phyloP scores from a whole-genome alignment of 2,797 vertebrate genomes.

The Poecilia velifera region DNA sequence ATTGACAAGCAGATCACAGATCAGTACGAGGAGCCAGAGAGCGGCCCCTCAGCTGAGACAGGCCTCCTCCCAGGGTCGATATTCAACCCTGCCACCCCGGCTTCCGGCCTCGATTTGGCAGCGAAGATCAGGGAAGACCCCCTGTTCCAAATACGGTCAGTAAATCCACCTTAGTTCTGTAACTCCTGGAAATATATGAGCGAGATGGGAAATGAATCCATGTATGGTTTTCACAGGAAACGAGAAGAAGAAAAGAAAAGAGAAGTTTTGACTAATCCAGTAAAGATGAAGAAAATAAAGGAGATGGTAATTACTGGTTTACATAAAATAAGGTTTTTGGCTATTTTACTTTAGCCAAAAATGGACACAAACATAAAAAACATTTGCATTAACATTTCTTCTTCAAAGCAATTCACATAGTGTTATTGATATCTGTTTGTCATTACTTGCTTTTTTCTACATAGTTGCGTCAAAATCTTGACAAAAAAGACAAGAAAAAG shows the following conservation, averaged over 20 bases:
- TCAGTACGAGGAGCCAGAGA: slow-evolving; percentile 88
- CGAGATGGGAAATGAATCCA: background rate
- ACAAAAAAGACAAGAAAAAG: slow-evolving; percentile 85
- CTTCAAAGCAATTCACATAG: background rate
- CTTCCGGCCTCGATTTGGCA: slow-evolving; percentile 90
- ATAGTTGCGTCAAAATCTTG: slow-evolving; percentile 91
- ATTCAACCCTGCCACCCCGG: slow-evolving; percentile 82
- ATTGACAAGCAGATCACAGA: slow-evolving; percentile 94
- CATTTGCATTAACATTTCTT: background rate
- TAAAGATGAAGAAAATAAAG: slow-evolving; percentile 98
- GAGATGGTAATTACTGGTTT: slow-evolving; percentile 81
- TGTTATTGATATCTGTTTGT: background rate
- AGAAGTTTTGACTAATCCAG: slow-evolving; percentile 92
- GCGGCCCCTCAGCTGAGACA: slow-evolving; percentile 86
- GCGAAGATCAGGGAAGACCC: slow-evolving; percentile 97
- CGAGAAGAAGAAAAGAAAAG: slow-evolving; percentile 94
- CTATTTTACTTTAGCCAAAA: background rate
- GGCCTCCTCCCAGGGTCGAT: slow-evolving; percentile 95
- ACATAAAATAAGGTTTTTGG: background rate
- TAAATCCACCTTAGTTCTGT: background rate
- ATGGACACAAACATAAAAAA: background rate
- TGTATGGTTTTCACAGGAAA: slow-evolving; percentile 80
- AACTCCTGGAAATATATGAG: background rate
- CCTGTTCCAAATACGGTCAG: slow-evolving; percentile 92
- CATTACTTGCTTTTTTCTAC: background rate